Evolutionary conservation across 2,113 vertebrate species (phyloP).

Genomic region (Sprattus sprattus): DNA sequence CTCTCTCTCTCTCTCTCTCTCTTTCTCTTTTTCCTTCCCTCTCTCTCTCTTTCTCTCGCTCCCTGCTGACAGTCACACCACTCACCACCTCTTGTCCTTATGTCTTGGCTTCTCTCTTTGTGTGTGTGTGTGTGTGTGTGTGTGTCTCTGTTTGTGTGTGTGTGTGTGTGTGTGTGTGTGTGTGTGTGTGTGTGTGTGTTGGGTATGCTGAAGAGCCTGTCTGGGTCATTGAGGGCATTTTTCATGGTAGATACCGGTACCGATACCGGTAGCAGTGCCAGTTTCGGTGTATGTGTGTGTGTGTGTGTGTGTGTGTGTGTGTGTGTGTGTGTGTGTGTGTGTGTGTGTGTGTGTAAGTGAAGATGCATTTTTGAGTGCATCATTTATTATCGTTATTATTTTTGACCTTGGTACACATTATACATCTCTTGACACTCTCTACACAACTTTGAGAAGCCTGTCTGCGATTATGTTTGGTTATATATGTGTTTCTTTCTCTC

Average conservation of each 20-base stretch:
- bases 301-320: no score
- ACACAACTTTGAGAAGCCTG: no score
- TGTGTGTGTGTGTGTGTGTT: no score
- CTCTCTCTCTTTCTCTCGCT: not conserved
- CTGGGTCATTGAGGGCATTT: no score
- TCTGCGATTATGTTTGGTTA: no score
- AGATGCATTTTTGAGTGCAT: not conserved
- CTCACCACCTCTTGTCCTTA: not conserved
- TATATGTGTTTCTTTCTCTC: no score
- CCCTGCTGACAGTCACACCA: not conserved
- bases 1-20: not conserved
- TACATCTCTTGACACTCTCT: not conserved
- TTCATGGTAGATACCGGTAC: no score
- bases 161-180: no score
- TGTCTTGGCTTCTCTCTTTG: not conserved
- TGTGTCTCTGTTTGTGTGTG: no score
- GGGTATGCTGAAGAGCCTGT: no score
- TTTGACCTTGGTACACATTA: not conserved
- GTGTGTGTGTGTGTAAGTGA: not conserved
- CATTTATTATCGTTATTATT: not conserved
- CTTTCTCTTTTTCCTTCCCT: constrained; percentile 16
- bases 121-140: not conserved
- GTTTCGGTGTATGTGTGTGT: no score
- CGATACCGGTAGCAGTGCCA: no score
- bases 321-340: not conserved